phyloP scores from a whole-genome alignment of 1,140 invertebrate species.

The Bombus picipes region DNA sequence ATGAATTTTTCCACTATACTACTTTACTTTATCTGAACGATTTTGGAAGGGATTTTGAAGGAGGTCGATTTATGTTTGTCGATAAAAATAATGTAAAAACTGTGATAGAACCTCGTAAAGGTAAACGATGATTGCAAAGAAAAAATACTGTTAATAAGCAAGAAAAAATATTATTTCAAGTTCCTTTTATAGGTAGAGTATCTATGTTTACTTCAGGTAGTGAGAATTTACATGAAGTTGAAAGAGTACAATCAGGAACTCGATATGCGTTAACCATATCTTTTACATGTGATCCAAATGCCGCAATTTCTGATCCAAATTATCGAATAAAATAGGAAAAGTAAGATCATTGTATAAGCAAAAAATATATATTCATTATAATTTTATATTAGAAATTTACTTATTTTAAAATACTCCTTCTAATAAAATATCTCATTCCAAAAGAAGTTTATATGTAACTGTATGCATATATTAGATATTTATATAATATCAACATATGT shows the following conservation, averaged over 20 bases:
- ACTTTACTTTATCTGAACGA: conserved; percentile 91
- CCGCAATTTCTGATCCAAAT: conserved; percentile 85
- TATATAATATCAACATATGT: not conserved
- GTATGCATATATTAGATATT: not conserved
- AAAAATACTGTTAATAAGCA: not conserved
- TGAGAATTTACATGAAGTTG: conserved; percentile 93
- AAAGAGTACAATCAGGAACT: conserved; percentile 88
- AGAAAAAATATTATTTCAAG: not conserved
- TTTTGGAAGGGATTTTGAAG: conserved; percentile 89
- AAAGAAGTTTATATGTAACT: not conserved
- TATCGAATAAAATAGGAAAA: conserved; percentile 45
- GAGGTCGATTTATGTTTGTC: conserved; percentile 92
- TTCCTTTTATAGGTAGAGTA: conserved; percentile 84
- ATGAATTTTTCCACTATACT: conserved; percentile 93
- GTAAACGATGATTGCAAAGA: conserved; percentile 70
- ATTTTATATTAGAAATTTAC: not conserved
- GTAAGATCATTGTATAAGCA: not conserved
- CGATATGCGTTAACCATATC: conserved; percentile 92
- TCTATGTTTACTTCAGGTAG: conserved; percentile 93
- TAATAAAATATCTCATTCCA: not conserved
- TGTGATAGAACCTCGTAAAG: conserved; percentile 90
- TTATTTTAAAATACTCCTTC: not conserved
- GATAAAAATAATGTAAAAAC: conserved; percentile 87
- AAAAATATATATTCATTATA: conserved; percentile 7
- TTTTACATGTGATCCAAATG: conserved; percentile 90